phyloP scores from a whole-genome alignment of 2,797 vertebrate genomes.

The Leucoraja ocellata region DNA sequence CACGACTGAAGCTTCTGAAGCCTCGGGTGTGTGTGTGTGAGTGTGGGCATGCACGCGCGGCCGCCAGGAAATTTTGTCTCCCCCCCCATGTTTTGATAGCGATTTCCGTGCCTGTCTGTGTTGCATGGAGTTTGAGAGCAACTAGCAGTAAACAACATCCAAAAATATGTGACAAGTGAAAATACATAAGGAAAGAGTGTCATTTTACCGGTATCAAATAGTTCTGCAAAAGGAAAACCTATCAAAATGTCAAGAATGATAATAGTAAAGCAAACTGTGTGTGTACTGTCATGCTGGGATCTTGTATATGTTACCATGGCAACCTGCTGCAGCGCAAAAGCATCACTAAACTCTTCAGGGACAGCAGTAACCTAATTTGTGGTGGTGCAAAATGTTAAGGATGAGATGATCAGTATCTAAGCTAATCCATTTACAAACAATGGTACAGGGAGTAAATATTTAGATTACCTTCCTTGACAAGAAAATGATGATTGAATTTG shows the following conservation, averaged over 20 bases:
- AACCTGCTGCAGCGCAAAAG: neutral
- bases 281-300: neutral
- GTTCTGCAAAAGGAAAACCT: neutral
- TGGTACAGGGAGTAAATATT: neutral
- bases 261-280: neutral
- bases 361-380: conserved; percentile 14
- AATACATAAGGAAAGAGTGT: neutral
- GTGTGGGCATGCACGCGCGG: too few species aligned
- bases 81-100: too few species aligned
- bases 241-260: neutral
- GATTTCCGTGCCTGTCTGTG: too few species aligned
- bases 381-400: neutral
- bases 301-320: neutral
- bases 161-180: neutral
- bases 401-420: neutral
- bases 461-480: neutral
- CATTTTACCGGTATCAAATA: neutral
- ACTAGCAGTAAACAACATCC: neutral
- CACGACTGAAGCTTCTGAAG: too few species aligned
- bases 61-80: too few species aligned
- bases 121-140: neutral
- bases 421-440: neutral
- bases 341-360: neutral
- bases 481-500: neutral
- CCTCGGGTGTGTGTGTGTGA: too few species aligned